These are phyloP conservation scores for Prionace glauca DNA, from an alignment of 2,797 vertebrate species.

Conservation along the genomic window DNA sequence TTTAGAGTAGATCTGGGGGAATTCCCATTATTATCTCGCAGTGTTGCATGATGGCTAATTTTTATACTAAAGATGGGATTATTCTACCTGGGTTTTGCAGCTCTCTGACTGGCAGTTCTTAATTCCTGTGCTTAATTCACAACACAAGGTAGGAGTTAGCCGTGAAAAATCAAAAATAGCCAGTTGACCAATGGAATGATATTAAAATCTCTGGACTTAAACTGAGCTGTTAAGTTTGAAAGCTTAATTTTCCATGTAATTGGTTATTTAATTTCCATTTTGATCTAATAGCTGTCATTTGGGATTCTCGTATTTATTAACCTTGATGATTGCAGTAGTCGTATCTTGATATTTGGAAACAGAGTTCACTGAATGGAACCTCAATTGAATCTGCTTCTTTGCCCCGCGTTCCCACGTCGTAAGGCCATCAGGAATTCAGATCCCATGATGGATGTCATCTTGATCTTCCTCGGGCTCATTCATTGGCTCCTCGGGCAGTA, in stretches of 20 bases:
- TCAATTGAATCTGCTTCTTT: not conserved
- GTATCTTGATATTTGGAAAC: not conserved
- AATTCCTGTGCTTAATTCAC: not conserved
- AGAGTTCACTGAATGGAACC: not conserved
- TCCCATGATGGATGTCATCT: slow-evolving; percentile 40
- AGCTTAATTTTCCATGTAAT: not conserved
- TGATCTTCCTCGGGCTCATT: slow-evolving; percentile 47
- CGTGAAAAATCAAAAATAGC: not conserved
- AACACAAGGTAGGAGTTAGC: not conserved
- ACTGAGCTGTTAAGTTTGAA: not conserved
- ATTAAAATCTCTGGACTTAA: not conserved
- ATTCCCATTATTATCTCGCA: not conserved
- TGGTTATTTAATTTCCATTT: not conserved
- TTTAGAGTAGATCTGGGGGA: not conserved
- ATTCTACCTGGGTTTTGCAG: not conserved
- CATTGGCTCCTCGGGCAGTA: slow-evolving; percentile 39
- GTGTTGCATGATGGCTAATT: not conserved
- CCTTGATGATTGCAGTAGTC: not conserved
- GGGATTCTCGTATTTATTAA: not conserved
- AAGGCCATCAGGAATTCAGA: not conserved
- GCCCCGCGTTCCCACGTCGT: not conserved
- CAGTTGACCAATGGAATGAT: not conserved
- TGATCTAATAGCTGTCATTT: not conserved
- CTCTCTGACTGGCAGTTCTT: not conserved
- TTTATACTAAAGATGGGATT: not conserved